A percentile compares a stretch with the other conserved stretches of the same genome.
These are phyloP conservation scores for Heliconius hewitsoni DNA, from an alignment of 1,140 invertebrate species.

Conservation along the genomic window DNA sequence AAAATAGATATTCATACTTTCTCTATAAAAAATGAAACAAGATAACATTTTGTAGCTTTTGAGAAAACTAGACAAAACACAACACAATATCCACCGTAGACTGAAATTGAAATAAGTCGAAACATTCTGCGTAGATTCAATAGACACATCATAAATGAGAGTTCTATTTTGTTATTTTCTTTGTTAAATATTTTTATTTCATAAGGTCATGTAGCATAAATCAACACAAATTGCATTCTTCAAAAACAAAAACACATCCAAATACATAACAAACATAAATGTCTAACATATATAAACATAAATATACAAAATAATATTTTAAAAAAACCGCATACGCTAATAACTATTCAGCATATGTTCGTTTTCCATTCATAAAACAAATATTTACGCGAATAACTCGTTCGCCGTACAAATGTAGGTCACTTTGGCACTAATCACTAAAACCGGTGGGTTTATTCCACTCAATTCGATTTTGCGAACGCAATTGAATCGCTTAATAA, in stretches of 20 bases:
- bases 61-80: no score
- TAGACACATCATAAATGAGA: no score
- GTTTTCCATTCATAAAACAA: slow-evolving; percentile 10
- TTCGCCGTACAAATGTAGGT: slow-evolving; percentile 25
- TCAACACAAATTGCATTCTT: background rate
- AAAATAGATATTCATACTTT: no score
- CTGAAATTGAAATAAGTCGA: no score
- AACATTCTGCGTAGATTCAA: no score
- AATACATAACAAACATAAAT: no score
- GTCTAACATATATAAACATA: background rate
- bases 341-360: background rate
- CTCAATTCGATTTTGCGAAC: slow-evolving; percentile 49
- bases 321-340: background rate
- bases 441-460: slow-evolving; percentile 45
- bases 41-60: no score
- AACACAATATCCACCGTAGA: no score
- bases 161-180: background rate
- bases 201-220: background rate
- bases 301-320: background rate
- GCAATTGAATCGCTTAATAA: slow-evolving; percentile 48
- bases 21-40: no score
- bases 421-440: slow-evolving; percentile 37
- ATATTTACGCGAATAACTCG: slow-evolving; percentile 29
- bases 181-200: background rate
- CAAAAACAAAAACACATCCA: background rate